phyloP scores from a whole-genome alignment of 2,797 vertebrate species.

The Sebastes alutus region DNA sequence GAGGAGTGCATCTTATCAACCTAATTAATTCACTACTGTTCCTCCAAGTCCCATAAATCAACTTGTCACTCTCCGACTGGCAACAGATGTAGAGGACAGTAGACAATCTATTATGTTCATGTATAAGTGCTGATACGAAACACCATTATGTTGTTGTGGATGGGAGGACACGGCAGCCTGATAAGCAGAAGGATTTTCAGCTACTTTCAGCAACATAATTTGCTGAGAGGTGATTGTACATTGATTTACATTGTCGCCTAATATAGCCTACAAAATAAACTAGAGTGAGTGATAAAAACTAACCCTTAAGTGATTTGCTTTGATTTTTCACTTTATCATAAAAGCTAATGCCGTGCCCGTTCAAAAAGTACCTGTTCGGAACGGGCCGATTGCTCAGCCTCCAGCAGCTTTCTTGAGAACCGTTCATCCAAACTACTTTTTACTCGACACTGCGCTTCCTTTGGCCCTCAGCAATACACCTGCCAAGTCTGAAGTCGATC shows the following conservation, averaged over 20 bases:
- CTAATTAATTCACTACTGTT: constrained; percentile 69
- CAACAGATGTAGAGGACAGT: constrained; percentile 63
- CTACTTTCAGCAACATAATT: constrained; percentile 47
- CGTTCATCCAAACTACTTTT: not conserved
- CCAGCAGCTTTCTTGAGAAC: not conserved
- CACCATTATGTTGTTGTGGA: constrained; percentile 36
- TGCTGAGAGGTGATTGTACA: constrained; percentile 42
- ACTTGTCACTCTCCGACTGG: constrained; percentile 57
- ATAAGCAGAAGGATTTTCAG: constrained; percentile 51
- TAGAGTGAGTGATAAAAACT: constrained; percentile 12
- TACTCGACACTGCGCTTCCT: not conserved
- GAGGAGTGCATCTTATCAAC: constrained; percentile 60
- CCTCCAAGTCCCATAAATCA: constrained; percentile 73
- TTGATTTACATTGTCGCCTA: constrained; percentile 39
- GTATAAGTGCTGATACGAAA: constrained; percentile 59
- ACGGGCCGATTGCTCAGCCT: not conserved
- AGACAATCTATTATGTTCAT: constrained; percentile 58
- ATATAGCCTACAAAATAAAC: constrained; percentile 1
- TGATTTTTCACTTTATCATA: constrained; percentile 1
- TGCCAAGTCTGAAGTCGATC: not conserved
- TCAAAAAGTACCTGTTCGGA: not conserved
- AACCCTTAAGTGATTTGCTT: constrained; percentile 3
- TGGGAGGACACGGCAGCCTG: constrained; percentile 11
- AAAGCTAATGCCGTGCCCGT: not conserved
- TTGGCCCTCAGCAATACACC: not conserved